Evolutionary conservation across 2,888 invertebrate species (phyloP), one percentile per base, ranked within the genome.

Genomic region (Prosopocoilus inquinatus): DNA sequence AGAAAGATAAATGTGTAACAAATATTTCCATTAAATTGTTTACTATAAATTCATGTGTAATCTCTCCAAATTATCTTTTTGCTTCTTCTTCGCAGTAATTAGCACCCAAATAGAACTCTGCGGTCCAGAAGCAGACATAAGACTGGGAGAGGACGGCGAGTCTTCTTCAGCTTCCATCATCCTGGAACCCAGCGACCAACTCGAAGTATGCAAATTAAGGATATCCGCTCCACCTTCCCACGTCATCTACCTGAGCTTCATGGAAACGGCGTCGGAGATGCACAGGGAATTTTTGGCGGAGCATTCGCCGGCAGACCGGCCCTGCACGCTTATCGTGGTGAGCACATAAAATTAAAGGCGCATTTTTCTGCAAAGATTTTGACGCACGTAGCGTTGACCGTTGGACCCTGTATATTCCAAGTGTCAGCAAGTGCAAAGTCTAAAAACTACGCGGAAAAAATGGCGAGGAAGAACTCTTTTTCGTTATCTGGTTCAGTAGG

Each of bases 171-270:
- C 62, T 36, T 66, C 64, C 15, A 54, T 70, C 13, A 55, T 59
- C 16, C 58, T 70, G 45, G 60, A 63, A 33, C 62, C 67, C 9
- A 58, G 53, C 20, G 57, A 61, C 44, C 46, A 59, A 39, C 55
- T 51, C 34, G 60, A 55, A 16, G 54, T 64, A 11, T 73, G 72
- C 56, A 65, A 62, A 41, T 32, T 68, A 35, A 64, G 61, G 12
- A 64, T 75, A 7, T 65, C 62, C 13, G 71, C 71, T 2, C 73
- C 74, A 3, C 59, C 60, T 36, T 68, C 70, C 2, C 70, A 73
- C 53, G 66, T 71, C 7, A 65, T 75, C 12, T 67, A 68, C 48
- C 53, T 75, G 57, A 56, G 57, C 38, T 39, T 62, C 41, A 28
- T 57, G 28, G 60, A 62, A 9, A 13, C 33, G 48, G 36, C 51